Evolutionary conservation across 1,140 invertebrate genomes (phyloP), one percentile per base, ranked within the genome.

Genomic region (Aphis gossypii): DNA sequence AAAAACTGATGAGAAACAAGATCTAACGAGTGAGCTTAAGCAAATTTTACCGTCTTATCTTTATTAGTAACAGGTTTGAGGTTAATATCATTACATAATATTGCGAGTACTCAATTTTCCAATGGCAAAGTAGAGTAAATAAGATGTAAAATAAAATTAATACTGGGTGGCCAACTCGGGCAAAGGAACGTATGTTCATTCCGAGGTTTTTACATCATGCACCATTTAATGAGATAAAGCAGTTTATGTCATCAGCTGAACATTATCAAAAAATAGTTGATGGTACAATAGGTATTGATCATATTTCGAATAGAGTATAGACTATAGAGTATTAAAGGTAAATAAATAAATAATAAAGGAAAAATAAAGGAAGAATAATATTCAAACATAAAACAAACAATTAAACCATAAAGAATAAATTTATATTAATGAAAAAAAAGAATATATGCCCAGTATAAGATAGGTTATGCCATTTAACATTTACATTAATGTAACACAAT

Each of bases 381-480:
- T 41, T 51, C 21, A 51, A 41, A 25, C 7, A 90, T 54, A 68
- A 90, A 91, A 91, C 76, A 91, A 56, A 90, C 14, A 46, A 76
- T 91, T 20, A 46, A 91, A 91, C 51, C 54, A 91, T 68, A 68
- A 91, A 76, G 48, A 91, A 91, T 91, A 91, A 46, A 76, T 76
- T 91, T 76, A 76, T 91, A 76, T 76, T 91, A 46, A 91, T 76
- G 46, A 84, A 92, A 92, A 51, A 54, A 38, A 48, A 46, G 30
- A 76, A 76, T 20, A 82, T 83, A 76, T 92, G 91, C 68, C n/a
- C 91, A 92, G n/a, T 92, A 51, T 82, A 83, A 92, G 68, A 51
- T 68, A 44, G 23, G 56, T 91, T 46, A 76, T 46, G 90, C 60
- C 60, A 91, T 76, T 76, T n/a, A 68, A 76, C 30, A 76, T 91